These are phyloP conservation scores for Urophycis tenuis DNA, from an alignment of 2,797 vertebrate genomes.

Conservation along the genomic window DNA sequence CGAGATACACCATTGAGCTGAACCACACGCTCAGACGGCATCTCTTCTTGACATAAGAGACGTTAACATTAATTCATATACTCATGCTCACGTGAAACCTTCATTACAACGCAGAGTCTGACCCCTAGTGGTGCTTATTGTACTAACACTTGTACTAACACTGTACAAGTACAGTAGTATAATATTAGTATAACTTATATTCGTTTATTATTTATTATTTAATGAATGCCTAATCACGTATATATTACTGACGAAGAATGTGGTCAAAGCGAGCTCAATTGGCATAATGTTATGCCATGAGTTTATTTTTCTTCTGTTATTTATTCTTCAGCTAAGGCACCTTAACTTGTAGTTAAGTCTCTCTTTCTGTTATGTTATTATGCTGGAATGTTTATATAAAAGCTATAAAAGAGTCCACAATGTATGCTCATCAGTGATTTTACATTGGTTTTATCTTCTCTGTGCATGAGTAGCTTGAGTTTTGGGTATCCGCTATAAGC, in stretches of 20 bases:
- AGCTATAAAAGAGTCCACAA: too few species aligned
- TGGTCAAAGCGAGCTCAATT: too few species aligned
- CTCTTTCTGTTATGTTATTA: too few species aligned
- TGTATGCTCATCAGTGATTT: not conserved
- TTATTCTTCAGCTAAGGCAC: too few species aligned
- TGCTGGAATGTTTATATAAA: too few species aligned
- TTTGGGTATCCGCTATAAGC: too few species aligned
- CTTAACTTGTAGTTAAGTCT: too few species aligned
- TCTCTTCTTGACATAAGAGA: slow-evolving; percentile 64
- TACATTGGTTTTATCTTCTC: not conserved
- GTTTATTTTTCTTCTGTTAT: not conserved
- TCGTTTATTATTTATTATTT: too few species aligned
- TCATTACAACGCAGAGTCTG: slow-evolving; percentile 11
- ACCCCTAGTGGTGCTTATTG: slow-evolving; percentile 39
- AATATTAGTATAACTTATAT: too few species aligned
- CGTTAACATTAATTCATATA: not conserved
- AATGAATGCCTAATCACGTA: not conserved
- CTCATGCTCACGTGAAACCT: not conserved
- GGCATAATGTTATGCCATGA: too few species aligned
- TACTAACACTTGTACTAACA: not conserved
- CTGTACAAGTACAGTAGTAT: too few species aligned
- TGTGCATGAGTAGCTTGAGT: not conserved
- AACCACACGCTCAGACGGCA: slow-evolving; percentile 82
- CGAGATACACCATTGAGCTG: slow-evolving; percentile 67
- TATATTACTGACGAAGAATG: not conserved